Conservation (phyloP, 2,888 invertebrate genomes). For the Macropis europaea region DNA sequence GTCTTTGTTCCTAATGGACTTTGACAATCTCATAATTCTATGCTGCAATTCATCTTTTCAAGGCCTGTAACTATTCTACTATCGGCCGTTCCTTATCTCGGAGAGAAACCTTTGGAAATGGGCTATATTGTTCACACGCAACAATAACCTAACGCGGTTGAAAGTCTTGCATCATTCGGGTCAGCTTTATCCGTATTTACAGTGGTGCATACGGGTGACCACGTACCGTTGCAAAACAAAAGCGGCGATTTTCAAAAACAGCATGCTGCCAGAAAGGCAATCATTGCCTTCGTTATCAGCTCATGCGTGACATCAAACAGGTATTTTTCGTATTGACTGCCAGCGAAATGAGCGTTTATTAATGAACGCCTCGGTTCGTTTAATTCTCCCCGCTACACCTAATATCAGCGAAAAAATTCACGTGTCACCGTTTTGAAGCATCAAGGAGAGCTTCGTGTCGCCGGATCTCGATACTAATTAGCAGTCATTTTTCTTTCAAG, state of each 20-base stretch:
- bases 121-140: conserved; percentile 22
- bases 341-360: background rate
- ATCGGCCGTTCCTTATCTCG: conserved; percentile 19
- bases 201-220: conserved; percentile 32
- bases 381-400: too few species aligned
- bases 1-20: too few species aligned
- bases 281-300: background rate
- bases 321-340: background rate
- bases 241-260: conserved; percentile 31
- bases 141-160: conserved; percentile 16
- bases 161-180: conserved; percentile 38
- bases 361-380: too few species aligned
- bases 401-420: too few species aligned
- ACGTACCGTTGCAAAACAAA: conserved; percentile 39
- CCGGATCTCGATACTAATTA: too few species aligned
- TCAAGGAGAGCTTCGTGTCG: too few species aligned
- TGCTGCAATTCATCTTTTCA: too few species aligned
- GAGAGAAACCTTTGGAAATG: conserved; percentile 10
- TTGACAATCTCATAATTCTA: too few species aligned
- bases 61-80: background rate
- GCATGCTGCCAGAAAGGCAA: background rate
- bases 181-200: conserved; percentile 44
- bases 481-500: too few species aligned
- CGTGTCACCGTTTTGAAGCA: too few species aligned
- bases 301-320: background rate